Base-by-base conservation (phyloP, 2,797 vertebrate species). In the Myotis daubentonii region DNA sequence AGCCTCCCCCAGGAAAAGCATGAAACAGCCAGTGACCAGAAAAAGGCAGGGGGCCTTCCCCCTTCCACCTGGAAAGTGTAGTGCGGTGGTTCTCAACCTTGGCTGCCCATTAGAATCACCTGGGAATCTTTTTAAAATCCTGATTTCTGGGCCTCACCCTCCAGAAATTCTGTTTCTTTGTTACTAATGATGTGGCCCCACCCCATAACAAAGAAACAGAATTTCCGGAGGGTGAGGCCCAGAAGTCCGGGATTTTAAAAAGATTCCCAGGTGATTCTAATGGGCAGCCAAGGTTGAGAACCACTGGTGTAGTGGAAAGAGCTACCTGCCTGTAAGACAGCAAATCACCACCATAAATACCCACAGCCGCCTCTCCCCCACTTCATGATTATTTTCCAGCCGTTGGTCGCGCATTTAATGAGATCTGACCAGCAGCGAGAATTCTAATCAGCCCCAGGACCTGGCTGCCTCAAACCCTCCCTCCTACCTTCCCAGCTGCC, bases 401-500 rank as follows among this genome's bases (percentile, higher is more conserved):
- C 78, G 38, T 5, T 53, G 68, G 68, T 47, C 76, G 62, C 9
- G 0, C 65, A 55, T 53, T 88, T 93, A 80, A 57, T 82, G 74
- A 96, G 93, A 93, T 88, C 19, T 70, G 81, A 91, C n/a, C 88
- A 85, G 75, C 28, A 78, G 72, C 33, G 75, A 65, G 89, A 88
- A 70, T 49, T 36, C 41, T 66, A 79, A 85, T 85, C 74, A 93
- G 95, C 70, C 15, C 75, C 71, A 87, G 49, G 84, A 86, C 44
- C 44, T 25, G 19, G 55, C 38, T 33, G 19, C 71, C 10, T 82
- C n/a, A 23, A 66, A 49, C 60, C n/a, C 38, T 47, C 66, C 28
- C n/a, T 87, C 66, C 51, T 44, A 33, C 16, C 71, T 65, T 28
- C n/a, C 20, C 4, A 11, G 19, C 8, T 1, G 1, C 38, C 53